Conservation (phyloP, 2,888 invertebrate genomes). For the Plebejus argus region DNA sequence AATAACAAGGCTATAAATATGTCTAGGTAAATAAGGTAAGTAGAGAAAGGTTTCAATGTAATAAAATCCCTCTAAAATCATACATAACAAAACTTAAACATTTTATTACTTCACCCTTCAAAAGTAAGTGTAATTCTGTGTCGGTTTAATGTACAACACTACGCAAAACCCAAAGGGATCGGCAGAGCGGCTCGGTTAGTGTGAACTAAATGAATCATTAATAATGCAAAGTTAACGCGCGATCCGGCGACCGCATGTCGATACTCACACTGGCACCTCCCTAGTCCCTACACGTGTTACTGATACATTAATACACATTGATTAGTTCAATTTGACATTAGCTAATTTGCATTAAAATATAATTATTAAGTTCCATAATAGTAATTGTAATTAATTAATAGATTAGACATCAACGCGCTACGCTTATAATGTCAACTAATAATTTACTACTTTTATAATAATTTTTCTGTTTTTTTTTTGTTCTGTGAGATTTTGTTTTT, state of each 20-base stretch:
- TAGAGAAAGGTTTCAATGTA: not conserved
- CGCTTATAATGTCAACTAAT: not conserved
- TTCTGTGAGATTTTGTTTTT: no score
- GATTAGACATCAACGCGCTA: not conserved
- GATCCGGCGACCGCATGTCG: slow-evolving; percentile 55
- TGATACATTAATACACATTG: slow-evolving; percentile 16
- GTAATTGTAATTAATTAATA: not conserved
- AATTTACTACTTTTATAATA: not conserved
- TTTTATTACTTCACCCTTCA: slow-evolving; percentile 17
- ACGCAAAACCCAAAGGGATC: slow-evolving; percentile 67
- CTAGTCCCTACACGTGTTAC: slow-evolving; percentile 44
- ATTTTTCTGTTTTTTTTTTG: not conserved
- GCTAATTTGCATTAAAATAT: not conserved
- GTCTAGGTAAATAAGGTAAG: not conserved
- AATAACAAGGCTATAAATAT: no score
- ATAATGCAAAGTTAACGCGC: slow-evolving; percentile 76
- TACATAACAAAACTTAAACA: not conserved
- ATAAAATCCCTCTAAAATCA: not conserved
- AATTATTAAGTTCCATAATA: not conserved
- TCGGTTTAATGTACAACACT: slow-evolving; percentile 49
- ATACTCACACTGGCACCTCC: slow-evolving; percentile 55
- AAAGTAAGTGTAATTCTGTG: slow-evolving; percentile 32
- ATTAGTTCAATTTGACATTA: not conserved
- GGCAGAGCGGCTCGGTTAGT: slow-evolving; percentile 72
- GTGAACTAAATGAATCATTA: slow-evolving; percentile 81